Base-by-base conservation (phyloP, 2,797 vertebrate species). In the Chaenodraco wilsoni region DNA sequence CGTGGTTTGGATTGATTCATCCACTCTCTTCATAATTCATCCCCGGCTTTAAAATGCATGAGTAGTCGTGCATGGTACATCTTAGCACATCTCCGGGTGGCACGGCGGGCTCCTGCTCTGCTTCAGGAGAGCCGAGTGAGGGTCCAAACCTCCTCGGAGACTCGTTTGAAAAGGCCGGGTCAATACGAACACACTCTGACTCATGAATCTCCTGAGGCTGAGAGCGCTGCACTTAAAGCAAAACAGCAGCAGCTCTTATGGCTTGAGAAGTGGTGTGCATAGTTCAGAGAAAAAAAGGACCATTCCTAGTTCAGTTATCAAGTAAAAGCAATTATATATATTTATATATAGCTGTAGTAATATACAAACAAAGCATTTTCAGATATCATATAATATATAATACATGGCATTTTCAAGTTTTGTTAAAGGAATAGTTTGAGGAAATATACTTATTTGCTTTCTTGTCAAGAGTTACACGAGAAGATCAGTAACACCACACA, bases 21-120 rank as follows among this genome's bases (percentile, higher is more conserved):
- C 67, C 60, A 74, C 63, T 88, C 67, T 69, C 76, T 90, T 74
- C 91, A 84, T 91, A 89, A 92, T 91, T 89, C 73, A 90, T 51
- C 61, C 65, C 4, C 2, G 19, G 46, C 66, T 86, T 17, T 54
- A 59, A 87, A 81, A 87, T 68, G 68, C 80, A 81, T 57, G 68
- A 72, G 75, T 54, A 61, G 65, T 69, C 2, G 8, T 57, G 69
- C 49, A 69, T 57, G 76, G 72, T 75, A 71, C 71, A 70, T 79
- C 65, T 87, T 44, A 77, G 72, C 66, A 43, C 73, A 80, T 74
- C 76, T 82, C 59, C 65, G 72, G 82, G 86, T 79, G 48, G 48
- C 58, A 65, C 55, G 1, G 27, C 33, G 3, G 54, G 65, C 17
- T 40, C 33, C 12, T 12, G 21, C 33, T 37, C 52, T 13, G 54